Base-by-base conservation (phyloP, 2,888 invertebrate species). In the Caenorhabditis virilis region DNA sequence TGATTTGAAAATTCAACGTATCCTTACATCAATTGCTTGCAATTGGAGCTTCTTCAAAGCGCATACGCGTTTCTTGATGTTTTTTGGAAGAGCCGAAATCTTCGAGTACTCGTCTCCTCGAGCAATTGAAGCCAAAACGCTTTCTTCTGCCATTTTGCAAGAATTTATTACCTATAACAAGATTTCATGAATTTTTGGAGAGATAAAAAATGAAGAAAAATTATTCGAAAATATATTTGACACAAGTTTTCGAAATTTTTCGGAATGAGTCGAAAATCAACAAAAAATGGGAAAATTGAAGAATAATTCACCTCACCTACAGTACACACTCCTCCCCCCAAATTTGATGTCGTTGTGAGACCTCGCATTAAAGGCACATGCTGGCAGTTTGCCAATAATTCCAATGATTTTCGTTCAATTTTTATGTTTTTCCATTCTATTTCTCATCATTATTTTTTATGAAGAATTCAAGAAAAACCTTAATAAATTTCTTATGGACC, bases 31-130 rank as follows among this genome's bases (percentile, higher is more conserved):
- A 49, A 72, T 68, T 38, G 57, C 53, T 18, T 75, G 56, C 23
- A 69, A n/a, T 47, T 82, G 82, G 26, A 77, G 61, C 41, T 72
- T 76, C 70, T 82, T 82, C 39, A 82, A 61, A 25, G 82, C 80
- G 20, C 54, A 78, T 57, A 58, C 76, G 68, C 58, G 72, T 27
- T 60, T 33, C 62, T 71, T 73, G 20, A 64, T 55, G 27, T 50
- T 49, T 7, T 26, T 7, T 36, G 69, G 61, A 7, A 65, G 23
- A 2, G 22, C 43, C 42, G 36, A 65, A 46, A 25, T 56, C 2
- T 7, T 65, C 60, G 46, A 26, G 16, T 20, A 20, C 38, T 23
- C 9, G 13, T 42, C 23, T 22, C 23, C 22, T n/a, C 4, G 13
- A 2, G 42, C 5, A 39, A 18, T 5, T 6, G 15, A 23, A 2